These are phyloP conservation scores for Dysmachus trigonus DNA, from an alignment of 2,888 invertebrate genomes.

Conservation along the genomic window DNA sequence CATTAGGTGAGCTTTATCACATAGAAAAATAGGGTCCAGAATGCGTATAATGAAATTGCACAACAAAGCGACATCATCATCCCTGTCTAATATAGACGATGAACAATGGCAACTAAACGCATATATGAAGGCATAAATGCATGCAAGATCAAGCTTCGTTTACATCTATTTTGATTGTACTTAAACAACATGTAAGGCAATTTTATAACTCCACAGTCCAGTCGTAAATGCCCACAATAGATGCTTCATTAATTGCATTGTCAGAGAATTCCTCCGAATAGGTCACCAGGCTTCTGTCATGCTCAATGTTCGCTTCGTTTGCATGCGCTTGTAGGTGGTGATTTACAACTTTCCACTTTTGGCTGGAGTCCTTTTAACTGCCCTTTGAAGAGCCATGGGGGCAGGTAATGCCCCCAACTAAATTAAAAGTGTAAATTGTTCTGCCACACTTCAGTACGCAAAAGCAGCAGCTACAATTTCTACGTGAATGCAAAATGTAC, in stretches of 20 bases:
- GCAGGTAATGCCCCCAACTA: not conserved
- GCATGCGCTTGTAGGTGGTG: not conserved
- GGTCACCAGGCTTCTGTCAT: not conserved
- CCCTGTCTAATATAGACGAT: not conserved
- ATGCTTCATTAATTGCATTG: not conserved
- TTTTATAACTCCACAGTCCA: not conserved
- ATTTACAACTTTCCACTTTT: not conserved
- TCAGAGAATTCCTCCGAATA: not conserved
- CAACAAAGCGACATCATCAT: not conserved
- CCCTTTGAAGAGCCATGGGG: not conserved
- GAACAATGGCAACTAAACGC: not conserved
- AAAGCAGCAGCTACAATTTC: not conserved
- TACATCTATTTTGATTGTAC: not conserved
- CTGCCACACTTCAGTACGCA: not conserved
- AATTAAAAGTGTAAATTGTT: not conserved
- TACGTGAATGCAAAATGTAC: not conserved
- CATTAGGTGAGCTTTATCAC: not conserved
- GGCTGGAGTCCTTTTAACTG: not conserved
- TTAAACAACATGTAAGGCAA: not conserved
- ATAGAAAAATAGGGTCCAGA: not conserved
- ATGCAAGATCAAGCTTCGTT: not conserved
- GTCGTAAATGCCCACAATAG: not conserved
- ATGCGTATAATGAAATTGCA: not conserved
- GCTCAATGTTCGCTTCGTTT: not conserved
- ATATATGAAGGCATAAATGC: not conserved